Base-by-base conservation (phyloP, 2,113 vertebrate species). In the Cryptotis parvus region DNA sequence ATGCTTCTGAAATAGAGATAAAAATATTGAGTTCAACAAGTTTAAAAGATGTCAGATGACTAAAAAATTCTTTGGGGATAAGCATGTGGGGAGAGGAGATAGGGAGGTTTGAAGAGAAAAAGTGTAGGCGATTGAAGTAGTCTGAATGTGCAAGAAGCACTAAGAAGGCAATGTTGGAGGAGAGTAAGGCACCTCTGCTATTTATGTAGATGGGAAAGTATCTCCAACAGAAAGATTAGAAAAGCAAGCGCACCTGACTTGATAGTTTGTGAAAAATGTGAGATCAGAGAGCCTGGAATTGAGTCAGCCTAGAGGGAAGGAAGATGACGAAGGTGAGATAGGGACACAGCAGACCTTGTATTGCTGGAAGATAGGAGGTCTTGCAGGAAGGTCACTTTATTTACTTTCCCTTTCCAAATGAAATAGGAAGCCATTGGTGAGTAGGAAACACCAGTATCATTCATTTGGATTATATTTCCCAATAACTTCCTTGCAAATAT, bases 371-470 rank as follows among this genome's bases (percentile, higher is more conserved):
- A n/a, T 66, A 41, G 10, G 31, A 9, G 7, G 6, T 27, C 49
- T 20, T 49, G 2, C 15, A 35, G 4, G 6, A 11, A 76, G 26
- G 10, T 31, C n/a, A n/a, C n/a, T n/a, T n/a, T 39, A 49, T 58
- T 22, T 58, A 58, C 3, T 58, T 6, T 80, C 37, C 58, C 26
- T 22, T 29, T 70, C 8, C 63, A 26, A 89, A 55, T 43, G 26
- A 65, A 1, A 43, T 33, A 2, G 6, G 20, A 84, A 75, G 3
- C 1, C 65, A 45, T 3, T 55, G 31, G 5, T 33, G 1, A 0
- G 26, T 24, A 3, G 24, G 0, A 1, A 66, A 3, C 20, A 10
- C 1, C 45, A 16, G 6, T 31, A 6, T 49, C 9, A 66, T 29
- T 1, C 65, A 55, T 22, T 7, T 63, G 41, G 33, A 31, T 78